A percentile compares a stretch with the other conserved stretches of the same genome.
Conservation (phyloP, 2,113 vertebrate genomes). For the Aptenodytes forsteri region DNA sequence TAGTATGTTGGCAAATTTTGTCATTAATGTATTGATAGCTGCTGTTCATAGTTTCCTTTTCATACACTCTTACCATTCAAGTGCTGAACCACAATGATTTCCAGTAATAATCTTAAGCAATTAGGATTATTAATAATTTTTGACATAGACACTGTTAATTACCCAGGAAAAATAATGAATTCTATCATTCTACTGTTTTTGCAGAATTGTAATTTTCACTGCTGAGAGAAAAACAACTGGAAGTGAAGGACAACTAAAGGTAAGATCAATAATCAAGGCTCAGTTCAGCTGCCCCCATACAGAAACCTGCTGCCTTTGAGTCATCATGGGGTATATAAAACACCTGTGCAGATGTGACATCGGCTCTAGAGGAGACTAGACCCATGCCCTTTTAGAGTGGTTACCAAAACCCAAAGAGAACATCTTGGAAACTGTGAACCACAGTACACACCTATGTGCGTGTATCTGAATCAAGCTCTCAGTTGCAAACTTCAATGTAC, state of each 20-base stretch:
- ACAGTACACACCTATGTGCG: background rate
- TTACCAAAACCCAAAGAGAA: background rate
- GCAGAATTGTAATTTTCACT: background rate
- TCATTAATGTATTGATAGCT: background rate
- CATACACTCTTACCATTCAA: background rate
- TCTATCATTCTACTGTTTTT: background rate
- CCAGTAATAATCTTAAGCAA: background rate
- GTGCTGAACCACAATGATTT: background rate
- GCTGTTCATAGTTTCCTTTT: background rate
- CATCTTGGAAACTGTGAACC: background rate
- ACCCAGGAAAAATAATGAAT: background rate
- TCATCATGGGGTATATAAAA: background rate
- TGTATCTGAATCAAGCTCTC: background rate
- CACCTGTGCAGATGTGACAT: background rate
- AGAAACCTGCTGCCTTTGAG: background rate
- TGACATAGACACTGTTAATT: background rate
- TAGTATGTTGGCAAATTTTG: background rate
- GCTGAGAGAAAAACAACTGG: background rate
- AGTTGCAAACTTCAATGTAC: background rate
- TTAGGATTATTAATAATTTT: background rate
- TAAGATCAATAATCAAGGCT: background rate
- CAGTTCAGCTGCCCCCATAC: background rate
- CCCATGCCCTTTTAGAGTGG: background rate
- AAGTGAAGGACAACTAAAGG: conserved; percentile 2
- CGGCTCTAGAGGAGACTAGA: background rate